A percentile compares a stretch with the other conserved stretches of the same genome.
phyloP scores from a whole-genome alignment of 2,113 vertebrate genomes.

The Loxodonta africana region DNA sequence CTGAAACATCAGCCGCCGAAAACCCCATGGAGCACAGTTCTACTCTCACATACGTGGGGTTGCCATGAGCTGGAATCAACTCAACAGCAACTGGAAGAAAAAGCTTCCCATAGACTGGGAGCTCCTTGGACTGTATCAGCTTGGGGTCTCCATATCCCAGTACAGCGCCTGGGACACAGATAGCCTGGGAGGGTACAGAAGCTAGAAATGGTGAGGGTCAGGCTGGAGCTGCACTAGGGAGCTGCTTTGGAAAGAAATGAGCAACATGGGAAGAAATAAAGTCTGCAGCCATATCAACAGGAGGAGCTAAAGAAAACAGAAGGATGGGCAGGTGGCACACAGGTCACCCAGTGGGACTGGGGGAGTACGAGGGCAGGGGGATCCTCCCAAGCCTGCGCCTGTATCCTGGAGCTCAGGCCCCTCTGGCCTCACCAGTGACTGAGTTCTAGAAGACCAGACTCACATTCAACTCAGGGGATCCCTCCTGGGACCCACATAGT shows the following conservation, averaged over 20 bases:
- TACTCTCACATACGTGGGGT: neutral
- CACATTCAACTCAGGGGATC: neutral
- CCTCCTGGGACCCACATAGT: neutral
- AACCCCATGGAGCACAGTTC: neutral
- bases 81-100: neutral
- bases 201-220: neutral
- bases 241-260: neutral
- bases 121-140: neutral
- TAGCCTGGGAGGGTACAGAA: neutral
- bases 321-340: neutral
- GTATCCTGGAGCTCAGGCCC: fast-evolving
- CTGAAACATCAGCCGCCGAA: neutral
- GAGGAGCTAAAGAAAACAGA: neutral
- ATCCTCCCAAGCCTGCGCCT: neutral
- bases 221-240: neutral
- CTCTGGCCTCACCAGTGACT: fast-evolving
- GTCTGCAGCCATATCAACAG: neutral
- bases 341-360: neutral
- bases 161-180: neutral
- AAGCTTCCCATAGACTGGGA: neutral
- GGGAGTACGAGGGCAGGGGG: neutral
- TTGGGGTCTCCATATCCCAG: neutral
- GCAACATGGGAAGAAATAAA: neutral
- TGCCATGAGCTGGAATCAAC: neutral
- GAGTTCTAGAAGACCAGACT: neutral